A percentile compares a stretch with the other conserved stretches of the same genome.
phyloP scores from a whole-genome alignment of 1,140 invertebrate species.

The Macrobrachium rosenbergii region DNA sequence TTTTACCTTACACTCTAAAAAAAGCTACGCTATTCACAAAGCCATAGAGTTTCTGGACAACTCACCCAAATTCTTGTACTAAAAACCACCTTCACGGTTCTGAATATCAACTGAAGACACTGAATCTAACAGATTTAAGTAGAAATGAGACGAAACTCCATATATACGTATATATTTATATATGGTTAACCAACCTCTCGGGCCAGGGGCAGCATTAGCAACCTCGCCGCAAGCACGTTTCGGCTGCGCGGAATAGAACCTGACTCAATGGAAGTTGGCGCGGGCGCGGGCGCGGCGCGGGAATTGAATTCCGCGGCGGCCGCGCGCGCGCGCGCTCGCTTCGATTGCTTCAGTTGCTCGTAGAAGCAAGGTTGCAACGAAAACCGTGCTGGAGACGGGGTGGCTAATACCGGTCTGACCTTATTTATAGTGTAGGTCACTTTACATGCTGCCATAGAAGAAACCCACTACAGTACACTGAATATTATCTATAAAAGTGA shows the following conservation, averaged over 20 bases:
- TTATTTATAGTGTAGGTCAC: constrained; percentile 53
- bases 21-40: constrained; percentile 63
- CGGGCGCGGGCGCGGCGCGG: no score
- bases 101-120: constrained; percentile 51
- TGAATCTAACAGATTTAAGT: constrained; percentile 62
- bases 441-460: constrained; percentile 46
- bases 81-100: constrained; percentile 57
- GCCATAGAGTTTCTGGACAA: constrained; percentile 45
- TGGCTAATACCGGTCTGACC: no score
- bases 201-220: neutral
- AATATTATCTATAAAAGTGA: constrained; percentile 59
- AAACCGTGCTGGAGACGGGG: no score
- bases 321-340: no score
- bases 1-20: constrained; percentile 55
- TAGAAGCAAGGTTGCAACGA: no score
- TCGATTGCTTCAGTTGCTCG: no score
- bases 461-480: constrained; percentile 49
- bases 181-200: constrained; percentile 34
- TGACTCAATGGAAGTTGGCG: no score
- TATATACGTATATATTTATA: constrained; percentile 44
- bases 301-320: no score
- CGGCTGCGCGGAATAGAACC: no score
- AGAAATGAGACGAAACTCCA: constrained; percentile 55
- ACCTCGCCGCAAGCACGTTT: no score
- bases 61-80: constrained; percentile 62